Base-by-base conservation (phyloP, 2,113 vertebrate species). In the Peucedramus taeniatus region DNA sequence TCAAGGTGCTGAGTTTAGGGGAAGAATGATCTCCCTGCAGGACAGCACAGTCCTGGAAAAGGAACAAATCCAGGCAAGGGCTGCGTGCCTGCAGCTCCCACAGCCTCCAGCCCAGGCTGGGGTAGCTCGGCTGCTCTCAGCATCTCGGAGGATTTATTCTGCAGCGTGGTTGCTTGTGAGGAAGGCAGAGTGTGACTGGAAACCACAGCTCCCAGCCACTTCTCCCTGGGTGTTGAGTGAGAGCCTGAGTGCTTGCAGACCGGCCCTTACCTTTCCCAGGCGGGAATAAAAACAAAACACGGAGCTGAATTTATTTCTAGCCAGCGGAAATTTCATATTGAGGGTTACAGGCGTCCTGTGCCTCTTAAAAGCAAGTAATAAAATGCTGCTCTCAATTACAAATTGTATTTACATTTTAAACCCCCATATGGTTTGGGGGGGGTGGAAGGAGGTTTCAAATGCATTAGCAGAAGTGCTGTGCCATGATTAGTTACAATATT, bases 381-480 rank as follows among this genome's bases (percentile, higher is more conserved):
- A 97, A 97, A 96, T 96, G 96, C 96, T 93, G 93, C 90, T 96
- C 96, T 97, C 94, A 95, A 96, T 97, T 96, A 96, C 94, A 95
- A 94, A 95, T 92, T 89, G 83, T 97, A 94, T 97, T 97, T 96
- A 96, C 96, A 96, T 96, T 94, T 94, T 81, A 88, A 96, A 94
- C 88, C 96, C 94, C 86, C 93, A 84, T 53, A 93, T 50, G 94
- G 88, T 64, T 95, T 56, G 65, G 35, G 39, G 74, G 90, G 76
- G 94, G 82, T 51, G 70, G 80, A 74, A n/a, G 64, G 79, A 94
- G 88, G 84, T 78, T 95, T 94, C 33, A 6, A 70, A 57, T 89
- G 90, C 90, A 84, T 94, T 96, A 95, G 76, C 96, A 93, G 94
- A 83, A 82, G 51, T 1, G 2, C 76, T 86, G 83, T 64, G 76